Evolutionary conservation across 2,888 invertebrate genomes (phyloP).

Genomic region (Drosophila maculinotata): DNA sequence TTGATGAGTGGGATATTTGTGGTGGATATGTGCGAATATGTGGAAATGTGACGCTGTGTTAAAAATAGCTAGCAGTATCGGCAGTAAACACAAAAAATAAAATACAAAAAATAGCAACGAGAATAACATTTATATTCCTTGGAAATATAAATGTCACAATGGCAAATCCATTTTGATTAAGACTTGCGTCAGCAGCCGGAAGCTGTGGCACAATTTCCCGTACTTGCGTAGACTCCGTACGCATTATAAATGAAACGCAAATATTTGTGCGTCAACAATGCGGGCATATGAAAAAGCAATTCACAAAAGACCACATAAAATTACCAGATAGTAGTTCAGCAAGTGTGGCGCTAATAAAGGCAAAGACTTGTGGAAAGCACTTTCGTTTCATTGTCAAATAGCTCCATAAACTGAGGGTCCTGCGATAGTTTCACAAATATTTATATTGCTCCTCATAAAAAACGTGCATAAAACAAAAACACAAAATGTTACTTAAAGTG

Average conservation of each 20-base stretch:
- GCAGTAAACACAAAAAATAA: background rate
- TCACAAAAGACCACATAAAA: conserved; percentile 46
- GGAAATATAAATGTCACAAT: conserved; percentile 54
- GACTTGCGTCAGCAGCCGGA: conserved; percentile 61
- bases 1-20: conserved; percentile 13
- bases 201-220: conserved; percentile 21
- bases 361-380: conserved; percentile 12
- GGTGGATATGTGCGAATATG: conserved; percentile 6
- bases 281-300: conserved; percentile 52
- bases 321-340: conserved; percentile 16
- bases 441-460: conserved; percentile 1
- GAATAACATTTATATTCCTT: conserved; percentile 22
- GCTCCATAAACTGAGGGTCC: conserved; percentile 17
- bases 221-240: conserved; percentile 1
- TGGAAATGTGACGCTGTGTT: conserved; percentile 23
- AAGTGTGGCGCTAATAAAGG: conserved; percentile 1
- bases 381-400: conserved; percentile 24
- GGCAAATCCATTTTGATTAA: conserved; percentile 64
- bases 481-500: background rate
- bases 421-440: background rate
- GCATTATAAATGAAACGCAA: conserved; percentile 65
- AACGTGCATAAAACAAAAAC: conserved; percentile 3
- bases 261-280: conserved; percentile 70
- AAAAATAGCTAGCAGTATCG: conserved; percentile 44
- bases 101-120: background rate